Conservation (phyloP, 2,888 invertebrate species). For the Nesidiocoris tenuis region DNA sequence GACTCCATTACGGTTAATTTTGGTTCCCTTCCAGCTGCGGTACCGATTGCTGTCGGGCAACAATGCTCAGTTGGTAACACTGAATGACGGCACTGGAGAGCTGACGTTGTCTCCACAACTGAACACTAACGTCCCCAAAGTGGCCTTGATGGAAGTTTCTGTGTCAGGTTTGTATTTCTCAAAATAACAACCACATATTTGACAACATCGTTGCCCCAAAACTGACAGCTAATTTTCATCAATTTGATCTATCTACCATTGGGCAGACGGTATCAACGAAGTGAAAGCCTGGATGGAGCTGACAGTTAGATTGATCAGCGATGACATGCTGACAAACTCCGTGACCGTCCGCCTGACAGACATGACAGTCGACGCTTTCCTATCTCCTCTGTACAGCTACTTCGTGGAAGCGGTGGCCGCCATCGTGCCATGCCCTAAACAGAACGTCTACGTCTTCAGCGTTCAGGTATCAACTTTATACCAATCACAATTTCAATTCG, state of each 20-base stretch:
- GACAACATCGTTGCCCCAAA: too few species aligned
- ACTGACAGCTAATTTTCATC: too few species aligned
- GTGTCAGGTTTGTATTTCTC: conserved; percentile 77
- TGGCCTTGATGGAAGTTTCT: conserved; percentile 90
- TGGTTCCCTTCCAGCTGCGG: conserved; percentile 59
- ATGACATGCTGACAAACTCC: conserved; percentile 90
- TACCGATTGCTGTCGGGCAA: conserved; percentile 88
- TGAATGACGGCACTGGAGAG: conserved; percentile 81
- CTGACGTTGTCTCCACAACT: conserved; percentile 86
- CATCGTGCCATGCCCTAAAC: conserved; percentile 87
- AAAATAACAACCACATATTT: too few species aligned
- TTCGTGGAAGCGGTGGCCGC: conserved; percentile 89
- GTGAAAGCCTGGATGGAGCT: conserved; percentile 90
- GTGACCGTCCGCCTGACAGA: conserved; percentile 89
- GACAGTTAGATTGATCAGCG: conserved; percentile 84
- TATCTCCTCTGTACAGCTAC: conserved; percentile 82
- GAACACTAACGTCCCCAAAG: conserved; percentile 91
- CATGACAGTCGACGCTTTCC: conserved; percentile 89
- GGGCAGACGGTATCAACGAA: conserved; percentile 89
- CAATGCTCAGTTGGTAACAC: conserved; percentile 81
- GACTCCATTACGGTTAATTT: neutral
- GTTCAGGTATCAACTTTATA: too few species aligned
- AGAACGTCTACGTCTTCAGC: conserved; percentile 89
- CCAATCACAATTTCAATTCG: too few species aligned
- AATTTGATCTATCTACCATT: too few species aligned